Conservation (phyloP, 2,113 vertebrate species). For the Probosciger aterrimus region DNA sequence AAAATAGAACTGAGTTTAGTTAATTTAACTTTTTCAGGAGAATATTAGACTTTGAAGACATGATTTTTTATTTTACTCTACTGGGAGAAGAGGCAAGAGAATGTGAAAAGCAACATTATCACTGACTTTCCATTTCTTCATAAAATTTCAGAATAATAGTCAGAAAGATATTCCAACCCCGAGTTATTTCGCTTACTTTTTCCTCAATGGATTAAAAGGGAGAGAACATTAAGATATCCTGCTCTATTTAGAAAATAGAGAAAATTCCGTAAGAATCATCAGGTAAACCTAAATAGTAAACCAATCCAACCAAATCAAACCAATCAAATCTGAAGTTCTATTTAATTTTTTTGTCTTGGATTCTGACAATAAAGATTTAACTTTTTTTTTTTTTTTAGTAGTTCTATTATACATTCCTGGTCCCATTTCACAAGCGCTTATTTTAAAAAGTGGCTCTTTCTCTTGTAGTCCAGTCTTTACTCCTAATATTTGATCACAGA, state of each 20-base stretch:
- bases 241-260: neutral
- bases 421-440: neutral
- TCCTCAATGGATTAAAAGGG: neutral
- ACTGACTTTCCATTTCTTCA: neutral
- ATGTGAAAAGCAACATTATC: neutral
- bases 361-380: neutral
- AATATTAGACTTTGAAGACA: neutral
- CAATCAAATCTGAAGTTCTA: neutral
- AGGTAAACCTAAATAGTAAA: neutral
- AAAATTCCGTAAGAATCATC: neutral
- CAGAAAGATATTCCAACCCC: neutral
- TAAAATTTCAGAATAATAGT: neutral
- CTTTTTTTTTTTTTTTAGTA: neutral
- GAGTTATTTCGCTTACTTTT: neutral
- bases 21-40: slow-evolving; percentile 7
- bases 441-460: neutral
- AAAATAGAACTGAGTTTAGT: neutral
- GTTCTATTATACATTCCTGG: neutral
- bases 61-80: neutral
- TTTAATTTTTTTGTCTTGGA: neutral
- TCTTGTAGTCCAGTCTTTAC: neutral
- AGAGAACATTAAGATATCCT: neutral
- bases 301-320: neutral
- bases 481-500: neutral
- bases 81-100: neutral